These are phyloP conservation scores for Cyrtonyx montezumae DNA, from an alignment of 2,113 vertebrate genomes.

Conservation along the genomic window DNA sequence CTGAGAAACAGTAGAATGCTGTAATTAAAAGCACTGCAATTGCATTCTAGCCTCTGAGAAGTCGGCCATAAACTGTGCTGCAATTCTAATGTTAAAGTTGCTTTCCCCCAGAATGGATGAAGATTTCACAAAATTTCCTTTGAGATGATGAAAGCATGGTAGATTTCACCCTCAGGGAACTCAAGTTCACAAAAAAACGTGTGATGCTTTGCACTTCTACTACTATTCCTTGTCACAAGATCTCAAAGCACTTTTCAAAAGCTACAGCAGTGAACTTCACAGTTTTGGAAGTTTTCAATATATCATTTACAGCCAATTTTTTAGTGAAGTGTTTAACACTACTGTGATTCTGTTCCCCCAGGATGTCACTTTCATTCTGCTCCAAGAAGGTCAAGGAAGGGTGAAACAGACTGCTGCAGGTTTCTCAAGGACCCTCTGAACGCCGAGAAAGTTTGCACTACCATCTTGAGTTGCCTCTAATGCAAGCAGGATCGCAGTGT, in stretches of 20 bases:
- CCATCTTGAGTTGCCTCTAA: neutral
- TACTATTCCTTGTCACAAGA: neutral
- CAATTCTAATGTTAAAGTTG: fast-evolving
- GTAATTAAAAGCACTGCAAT: fast-evolving
- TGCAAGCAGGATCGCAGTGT: neutral
- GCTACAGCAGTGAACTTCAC: neutral
- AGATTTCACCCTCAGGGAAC: neutral
- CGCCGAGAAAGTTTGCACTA: neutral
- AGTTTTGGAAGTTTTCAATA: neutral
- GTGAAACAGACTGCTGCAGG: neutral
- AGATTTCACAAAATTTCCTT: neutral
- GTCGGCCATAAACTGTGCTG: neutral
- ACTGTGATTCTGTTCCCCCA: fast-evolving
- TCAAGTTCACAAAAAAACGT: neutral
- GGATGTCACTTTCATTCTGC: neutral
- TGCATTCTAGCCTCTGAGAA: neutral
- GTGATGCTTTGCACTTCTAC: neutral
- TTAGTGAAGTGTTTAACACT: neutral
- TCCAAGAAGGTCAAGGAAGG: neutral
- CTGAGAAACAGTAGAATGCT: neutral
- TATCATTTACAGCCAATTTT: neutral
- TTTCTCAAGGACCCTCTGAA: neutral
- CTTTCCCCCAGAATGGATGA: neutral
- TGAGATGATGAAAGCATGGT: fast-evolving
- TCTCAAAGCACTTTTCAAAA: neutral